Conservation (phyloP, 1,140 invertebrate species). For the Temnothorax longispinosus region DNA sequence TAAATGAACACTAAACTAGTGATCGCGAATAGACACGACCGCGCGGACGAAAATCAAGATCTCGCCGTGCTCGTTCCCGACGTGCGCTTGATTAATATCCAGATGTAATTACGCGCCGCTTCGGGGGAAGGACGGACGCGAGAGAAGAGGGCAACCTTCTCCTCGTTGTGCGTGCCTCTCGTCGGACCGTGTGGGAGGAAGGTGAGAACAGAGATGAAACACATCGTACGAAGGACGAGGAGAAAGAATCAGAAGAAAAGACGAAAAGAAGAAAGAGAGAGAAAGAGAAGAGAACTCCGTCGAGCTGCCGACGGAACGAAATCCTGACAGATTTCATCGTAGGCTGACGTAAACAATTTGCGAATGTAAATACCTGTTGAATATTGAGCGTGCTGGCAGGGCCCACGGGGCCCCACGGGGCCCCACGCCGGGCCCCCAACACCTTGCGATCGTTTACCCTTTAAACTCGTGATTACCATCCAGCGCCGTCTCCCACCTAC, state of each 20-base stretch:
- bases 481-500: slow-evolving; percentile 67
- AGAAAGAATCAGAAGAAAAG: not conserved
- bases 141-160: slow-evolving; percentile 45
- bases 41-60: slow-evolving; percentile 70
- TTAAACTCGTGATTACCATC: slow-evolving; percentile 80
- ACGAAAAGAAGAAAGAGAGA: not conserved
- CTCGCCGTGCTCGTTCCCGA: slow-evolving; percentile 68
- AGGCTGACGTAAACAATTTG: slow-evolving; percentile 85
- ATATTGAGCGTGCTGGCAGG: slow-evolving; percentile 79
- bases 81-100: slow-evolving; percentile 69
- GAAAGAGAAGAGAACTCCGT: slow-evolving; percentile 59
- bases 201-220: slow-evolving; percentile 41
- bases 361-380: slow-evolving; percentile 85
- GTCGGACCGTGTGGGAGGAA: slow-evolving; percentile 28
- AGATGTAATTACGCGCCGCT: slow-evolving; percentile 72
- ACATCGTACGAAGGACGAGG: not conserved
- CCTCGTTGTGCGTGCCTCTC: not conserved
- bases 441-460: slow-evolving; percentile 81
- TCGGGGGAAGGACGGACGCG: slow-evolving; percentile 52
- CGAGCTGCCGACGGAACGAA: slow-evolving; percentile 78
- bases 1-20: slow-evolving; percentile 27
- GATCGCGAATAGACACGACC: not conserved
- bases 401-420: slow-evolving; percentile 76
- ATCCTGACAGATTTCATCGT: slow-evolving; percentile 84
- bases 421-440: slow-evolving; percentile 76